phyloP scores from a whole-genome alignment of 2,797 vertebrate genomes.

The Aselliscus stoliczkanus region DNA sequence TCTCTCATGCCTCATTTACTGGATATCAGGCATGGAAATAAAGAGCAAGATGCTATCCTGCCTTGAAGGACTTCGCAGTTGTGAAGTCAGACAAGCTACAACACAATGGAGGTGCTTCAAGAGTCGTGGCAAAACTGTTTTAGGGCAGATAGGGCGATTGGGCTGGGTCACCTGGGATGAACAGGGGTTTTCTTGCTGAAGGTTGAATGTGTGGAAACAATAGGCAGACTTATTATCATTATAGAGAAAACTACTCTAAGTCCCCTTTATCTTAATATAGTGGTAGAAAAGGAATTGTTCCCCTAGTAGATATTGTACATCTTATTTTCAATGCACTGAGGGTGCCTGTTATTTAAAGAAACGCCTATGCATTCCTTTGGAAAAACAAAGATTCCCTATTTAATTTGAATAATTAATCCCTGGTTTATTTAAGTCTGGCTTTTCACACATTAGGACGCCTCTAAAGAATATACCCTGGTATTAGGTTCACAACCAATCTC shows the following conservation, averaged over 20 bases:
- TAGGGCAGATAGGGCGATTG: background rate
- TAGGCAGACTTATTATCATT: background rate
- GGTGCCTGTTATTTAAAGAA: background rate
- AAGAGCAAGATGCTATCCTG: background rate
- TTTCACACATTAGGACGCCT: background rate
- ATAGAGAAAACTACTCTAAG: background rate
- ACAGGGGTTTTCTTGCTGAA: background rate
- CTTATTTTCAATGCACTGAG: background rate
- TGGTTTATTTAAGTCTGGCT: background rate
- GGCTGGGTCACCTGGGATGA: background rate
- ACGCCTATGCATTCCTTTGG: background rate
- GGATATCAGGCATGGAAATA: background rate
- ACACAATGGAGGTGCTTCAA: background rate
- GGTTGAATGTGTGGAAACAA: background rate
- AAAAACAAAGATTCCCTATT: slow-evolving; percentile 18
- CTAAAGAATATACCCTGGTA: background rate
- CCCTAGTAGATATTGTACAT: background rate
- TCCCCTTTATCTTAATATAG: background rate
- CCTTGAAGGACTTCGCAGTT: background rate
- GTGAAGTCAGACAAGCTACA: background rate
- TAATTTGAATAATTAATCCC: background rate
- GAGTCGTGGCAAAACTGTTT: background rate
- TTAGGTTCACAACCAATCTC: background rate
- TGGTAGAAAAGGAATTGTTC: background rate
- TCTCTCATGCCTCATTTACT: background rate